Evolutionary conservation across 2,797 vertebrate species (phyloP).

Genomic region (Simalia tracyae): DNA sequence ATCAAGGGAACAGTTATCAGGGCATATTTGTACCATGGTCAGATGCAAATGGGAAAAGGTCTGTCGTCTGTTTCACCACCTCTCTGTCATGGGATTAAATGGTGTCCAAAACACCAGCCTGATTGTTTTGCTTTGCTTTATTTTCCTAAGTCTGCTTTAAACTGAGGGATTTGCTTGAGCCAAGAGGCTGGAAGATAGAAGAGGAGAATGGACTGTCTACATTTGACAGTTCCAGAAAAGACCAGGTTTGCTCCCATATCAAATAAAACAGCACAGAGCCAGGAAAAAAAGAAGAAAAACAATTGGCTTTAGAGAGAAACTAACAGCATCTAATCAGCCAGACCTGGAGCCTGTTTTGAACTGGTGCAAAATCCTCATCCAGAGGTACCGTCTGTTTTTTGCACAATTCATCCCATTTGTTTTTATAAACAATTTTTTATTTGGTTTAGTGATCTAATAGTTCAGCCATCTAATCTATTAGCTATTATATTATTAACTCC

Average conservation of each 20-base stretch:
- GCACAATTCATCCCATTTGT: background rate
- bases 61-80: background rate
- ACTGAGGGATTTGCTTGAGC: background rate
- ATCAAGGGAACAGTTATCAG: background rate
- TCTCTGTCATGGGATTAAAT: background rate
- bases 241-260: background rate
- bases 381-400: background rate
- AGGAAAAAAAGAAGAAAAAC: rapidly evolving
- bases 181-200: background rate
- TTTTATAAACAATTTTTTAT: background rate
- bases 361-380: background rate
- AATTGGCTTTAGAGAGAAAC: background rate
- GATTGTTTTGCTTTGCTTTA: background rate
- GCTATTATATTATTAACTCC: background rate
- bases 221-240: background rate
- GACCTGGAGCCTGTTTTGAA: background rate
- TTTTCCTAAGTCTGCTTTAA: background rate
- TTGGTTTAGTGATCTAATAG: background rate
- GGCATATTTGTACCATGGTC: background rate
- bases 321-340: background rate
- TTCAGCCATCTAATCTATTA: background rate
- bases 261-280: background rate
- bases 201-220: background rate
- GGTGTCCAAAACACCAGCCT: background rate
- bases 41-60: background rate